Evolutionary conservation across 2,797 vertebrate genomes (phyloP).

Genomic region (Schizopygopsis pylzovi): DNA sequence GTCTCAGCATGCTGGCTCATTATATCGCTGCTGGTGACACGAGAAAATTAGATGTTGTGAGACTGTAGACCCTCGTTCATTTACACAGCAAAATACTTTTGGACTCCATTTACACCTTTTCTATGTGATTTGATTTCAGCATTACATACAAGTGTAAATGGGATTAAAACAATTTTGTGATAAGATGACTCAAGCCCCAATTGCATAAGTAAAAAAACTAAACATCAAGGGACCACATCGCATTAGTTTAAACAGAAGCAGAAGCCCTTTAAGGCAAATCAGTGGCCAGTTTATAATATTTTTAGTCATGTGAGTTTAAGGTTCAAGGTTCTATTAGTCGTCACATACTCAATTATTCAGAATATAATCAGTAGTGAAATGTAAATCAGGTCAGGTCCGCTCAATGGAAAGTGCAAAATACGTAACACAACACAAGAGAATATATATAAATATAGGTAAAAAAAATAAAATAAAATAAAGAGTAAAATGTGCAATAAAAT

Average conservation of each 20-base stretch:
- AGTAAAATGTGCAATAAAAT: no score
- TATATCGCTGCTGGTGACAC: conserved; percentile 52
- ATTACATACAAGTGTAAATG: not conserved
- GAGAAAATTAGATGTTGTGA: conserved; percentile 42
- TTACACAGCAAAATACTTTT: conserved; percentile 32
- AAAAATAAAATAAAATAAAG: no score
- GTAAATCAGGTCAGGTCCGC: no score
- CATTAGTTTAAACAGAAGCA: not conserved
- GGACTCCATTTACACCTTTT: not conserved
- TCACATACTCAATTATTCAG: no score
- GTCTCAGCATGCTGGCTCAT: conserved; percentile 49
- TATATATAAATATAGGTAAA: no score
- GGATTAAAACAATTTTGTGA: not conserved
- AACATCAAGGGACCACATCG: no score
- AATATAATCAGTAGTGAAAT: no score
- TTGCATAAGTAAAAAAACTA: not conserved
- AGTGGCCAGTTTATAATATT: no score
- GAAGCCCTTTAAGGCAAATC: not conserved
- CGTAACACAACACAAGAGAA: no score
- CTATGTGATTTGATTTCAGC: not conserved
- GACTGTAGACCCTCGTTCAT: conserved; percentile 33
- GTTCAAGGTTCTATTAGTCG: no score
- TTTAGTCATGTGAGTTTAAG: no score
- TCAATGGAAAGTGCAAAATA: no score
- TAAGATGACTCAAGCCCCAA: not conserved